Evolutionary conservation across 2,888 invertebrate genomes (phyloP).

Genomic region (Diabrotica balteata): DNA sequence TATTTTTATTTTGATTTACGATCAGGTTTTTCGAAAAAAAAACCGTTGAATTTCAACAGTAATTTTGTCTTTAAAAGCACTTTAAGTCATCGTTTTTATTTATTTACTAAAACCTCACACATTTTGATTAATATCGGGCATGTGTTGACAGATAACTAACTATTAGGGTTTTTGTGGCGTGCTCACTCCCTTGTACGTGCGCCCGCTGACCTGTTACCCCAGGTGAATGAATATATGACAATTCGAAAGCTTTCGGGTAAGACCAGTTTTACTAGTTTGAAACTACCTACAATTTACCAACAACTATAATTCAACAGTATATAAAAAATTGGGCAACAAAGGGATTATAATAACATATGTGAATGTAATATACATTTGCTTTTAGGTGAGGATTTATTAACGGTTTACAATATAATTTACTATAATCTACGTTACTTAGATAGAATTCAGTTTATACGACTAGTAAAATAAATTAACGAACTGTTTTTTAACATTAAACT

Average conservation of each 20-base stretch:
- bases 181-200: constrained; percentile 59
- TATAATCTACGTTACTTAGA: no score
- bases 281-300: constrained; percentile 55
- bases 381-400: no score
- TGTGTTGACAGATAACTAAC: constrained; percentile 61
- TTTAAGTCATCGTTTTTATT: constrained; percentile 1
- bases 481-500: no score
- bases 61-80: not conserved
- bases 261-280: constrained; percentile 50
- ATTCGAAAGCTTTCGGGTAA: constrained; percentile 42
- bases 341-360: constrained; percentile 1
- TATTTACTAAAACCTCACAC: constrained; percentile 30
- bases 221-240: constrained; percentile 55
- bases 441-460: no score
- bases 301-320: constrained; percentile 40
- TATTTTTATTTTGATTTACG: not conserved
- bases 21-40: not conserved
- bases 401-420: no score
- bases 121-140: constrained; percentile 60
- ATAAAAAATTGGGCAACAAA: constrained; percentile 2
- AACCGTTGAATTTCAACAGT: not conserved
- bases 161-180: constrained; percentile 61
- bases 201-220: constrained; percentile 51
- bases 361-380: not conserved
- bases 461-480: no score